Base-by-base conservation (phyloP, 2,113 vertebrate genomes). In the Platysteira castanea region DNA sequence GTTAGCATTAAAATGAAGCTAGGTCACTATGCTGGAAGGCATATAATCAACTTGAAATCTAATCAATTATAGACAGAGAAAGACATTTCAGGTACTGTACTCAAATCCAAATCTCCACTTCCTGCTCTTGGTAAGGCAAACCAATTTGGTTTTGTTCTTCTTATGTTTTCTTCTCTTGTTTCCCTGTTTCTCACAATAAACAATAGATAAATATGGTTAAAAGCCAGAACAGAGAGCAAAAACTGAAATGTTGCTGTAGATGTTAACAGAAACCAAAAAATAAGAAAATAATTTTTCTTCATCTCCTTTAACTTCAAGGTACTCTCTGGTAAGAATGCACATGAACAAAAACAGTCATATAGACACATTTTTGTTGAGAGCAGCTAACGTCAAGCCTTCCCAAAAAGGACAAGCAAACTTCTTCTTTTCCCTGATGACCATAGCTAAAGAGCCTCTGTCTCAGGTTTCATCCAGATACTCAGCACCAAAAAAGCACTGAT, bases 1-100 rank as follows among this genome's bases (percentile, higher is more conserved):
- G 77, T 37, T 52, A 82, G 30, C 49, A 93, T 89, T 84, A 79
- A 89, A 82, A 93, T 87, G 61, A 67, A 89, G 87, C 61, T 41
- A 83, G 65, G 84, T 89, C 57, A 82, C 65, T 39, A 28, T 11
- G 74, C 74, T 79, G 70, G 54, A 94, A 93, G 44, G 65, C 46
- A 82, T 42, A 87, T 53, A 89, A 96, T 94, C 87, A 95, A 85
- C 75, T 79, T 57, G 78, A 85, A 95, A 87, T 84, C 78, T 87
- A 84, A 94, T 87, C 81, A 91, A 33, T 79, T 95, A 89, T 84
- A 89, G 65, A 61, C 35, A 56, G 30, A 86, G 33, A 74, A 92
- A 87, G 44, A 79, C 44, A 81, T 90, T 69, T 79, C 49, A 65
- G 61, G n/a, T 65, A 73, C 49, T 61, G n/a, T 81, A 81, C 26